These are phyloP conservation scores for Cydia amplana DNA, from an alignment of 1,140 invertebrate species.

Conservation along the genomic window DNA sequence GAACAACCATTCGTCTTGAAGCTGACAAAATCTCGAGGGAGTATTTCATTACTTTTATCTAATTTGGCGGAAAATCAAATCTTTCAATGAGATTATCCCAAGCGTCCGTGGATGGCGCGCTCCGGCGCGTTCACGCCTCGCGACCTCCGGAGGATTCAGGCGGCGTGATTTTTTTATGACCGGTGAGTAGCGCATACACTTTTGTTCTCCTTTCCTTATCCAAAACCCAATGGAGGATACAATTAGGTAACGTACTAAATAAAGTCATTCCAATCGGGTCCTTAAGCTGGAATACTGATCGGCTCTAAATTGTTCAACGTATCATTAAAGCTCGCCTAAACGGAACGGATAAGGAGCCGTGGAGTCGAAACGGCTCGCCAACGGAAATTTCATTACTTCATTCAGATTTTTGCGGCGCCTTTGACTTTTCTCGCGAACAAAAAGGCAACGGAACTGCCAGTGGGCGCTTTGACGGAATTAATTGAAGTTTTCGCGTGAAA, in stretches of 20 bases:
- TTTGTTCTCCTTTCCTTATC: background rate
- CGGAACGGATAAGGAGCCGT: constrained; percentile 36
- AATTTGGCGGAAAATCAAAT: constrained; percentile 78
- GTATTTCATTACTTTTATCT: constrained; percentile 76
- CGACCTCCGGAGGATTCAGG: constrained; percentile 3
- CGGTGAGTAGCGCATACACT: constrained; percentile 20
- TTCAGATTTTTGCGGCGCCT: constrained; percentile 48
- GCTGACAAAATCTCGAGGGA: constrained; percentile 53
- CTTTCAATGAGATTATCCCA: constrained; percentile 74
- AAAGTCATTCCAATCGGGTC: background rate
- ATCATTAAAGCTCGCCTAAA: constrained; percentile 19
- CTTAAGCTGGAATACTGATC: background rate
- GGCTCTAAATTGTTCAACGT: background rate
- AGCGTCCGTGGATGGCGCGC: constrained; percentile 45
- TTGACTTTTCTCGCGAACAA: constrained; percentile 50
- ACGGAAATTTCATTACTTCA: constrained; percentile 50
- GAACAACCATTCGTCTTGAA: constrained; percentile 44
- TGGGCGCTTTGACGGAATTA: constrained; percentile 54
- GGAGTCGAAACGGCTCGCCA: constrained; percentile 39
- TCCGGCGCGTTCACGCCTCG: constrained; percentile 46
- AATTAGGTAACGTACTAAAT: background rate
- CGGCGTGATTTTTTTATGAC: constrained; percentile 23
- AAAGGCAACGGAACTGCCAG: constrained; percentile 40
- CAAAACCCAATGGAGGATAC: background rate
- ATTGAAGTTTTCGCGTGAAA: constrained; percentile 59